phyloP scores from a whole-genome alignment of 2,888 invertebrate genomes.

The Melangyna quadrimaculata region DNA sequence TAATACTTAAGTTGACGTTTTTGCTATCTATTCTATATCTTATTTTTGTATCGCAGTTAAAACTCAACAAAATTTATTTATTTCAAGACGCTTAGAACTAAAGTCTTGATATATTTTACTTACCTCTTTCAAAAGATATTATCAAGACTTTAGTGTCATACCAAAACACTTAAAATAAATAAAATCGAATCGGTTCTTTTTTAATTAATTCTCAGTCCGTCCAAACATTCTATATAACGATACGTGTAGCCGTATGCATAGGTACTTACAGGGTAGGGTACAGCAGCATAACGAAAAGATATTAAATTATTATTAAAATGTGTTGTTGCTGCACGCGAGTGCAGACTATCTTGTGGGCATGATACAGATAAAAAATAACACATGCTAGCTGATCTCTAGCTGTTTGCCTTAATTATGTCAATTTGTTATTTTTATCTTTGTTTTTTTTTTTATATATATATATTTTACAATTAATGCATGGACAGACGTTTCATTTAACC shows the following conservation, averaged over 20 bases:
- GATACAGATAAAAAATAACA: background rate
- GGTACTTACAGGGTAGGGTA: too few relatives aligned
- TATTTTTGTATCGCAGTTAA: too few relatives aligned
- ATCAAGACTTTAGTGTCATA: background rate
- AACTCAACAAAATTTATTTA: background rate
- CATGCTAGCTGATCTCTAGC: conserved; percentile 58
- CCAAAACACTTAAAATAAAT: background rate
- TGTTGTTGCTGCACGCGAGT: conserved; percentile 8
- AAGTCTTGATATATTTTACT: background rate
- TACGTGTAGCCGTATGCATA: background rate
- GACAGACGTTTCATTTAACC: conserved; percentile 49
- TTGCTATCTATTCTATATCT: too few relatives aligned
- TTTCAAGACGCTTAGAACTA: background rate
- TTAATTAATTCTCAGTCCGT: background rate
- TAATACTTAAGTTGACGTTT: too few relatives aligned
- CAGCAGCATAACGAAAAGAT: conserved; percentile 11
- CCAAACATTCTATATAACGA: background rate
- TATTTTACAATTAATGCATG: conserved; percentile 48
- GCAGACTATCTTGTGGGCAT: conserved; percentile 20
- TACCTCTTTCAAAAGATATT: background rate
- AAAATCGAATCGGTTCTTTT: background rate
- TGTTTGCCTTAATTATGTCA: conserved; percentile 65
- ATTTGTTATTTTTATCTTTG: conserved; percentile 59
- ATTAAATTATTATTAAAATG: conserved; percentile 52
- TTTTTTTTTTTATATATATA: background rate